Conservation (phyloP, 2,888 invertebrate genomes). For the Diachrysia chrysitis region DNA sequence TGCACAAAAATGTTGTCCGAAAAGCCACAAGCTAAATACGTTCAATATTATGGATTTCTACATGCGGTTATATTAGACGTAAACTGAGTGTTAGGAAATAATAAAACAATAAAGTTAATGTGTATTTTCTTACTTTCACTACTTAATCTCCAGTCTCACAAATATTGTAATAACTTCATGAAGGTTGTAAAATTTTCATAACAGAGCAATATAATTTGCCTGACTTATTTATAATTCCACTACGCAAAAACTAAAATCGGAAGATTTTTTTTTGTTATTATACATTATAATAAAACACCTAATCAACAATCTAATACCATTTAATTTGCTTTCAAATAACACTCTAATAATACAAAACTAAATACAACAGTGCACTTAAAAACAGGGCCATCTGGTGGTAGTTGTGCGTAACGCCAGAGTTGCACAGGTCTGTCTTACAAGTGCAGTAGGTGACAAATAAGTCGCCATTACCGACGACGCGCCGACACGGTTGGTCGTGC, state of each 20-base stretch:
- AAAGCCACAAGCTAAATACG: too few species aligned
- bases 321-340: constrained; percentile 20
- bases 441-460: constrained; percentile 93
- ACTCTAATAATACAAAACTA: constrained; percentile 39
- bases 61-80: constrained; percentile 12
- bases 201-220: background rate
- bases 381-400: constrained; percentile 64
- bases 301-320: constrained; percentile 24
- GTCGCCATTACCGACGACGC: constrained; percentile 92
- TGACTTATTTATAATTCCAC: background rate
- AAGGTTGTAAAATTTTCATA: background rate
- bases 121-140: constrained; percentile 15
- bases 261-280: too few species aligned
- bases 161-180: background rate
- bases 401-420: constrained; percentile 75
- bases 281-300: constrained; percentile 10
- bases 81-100: constrained; percentile 17
- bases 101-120: background rate
- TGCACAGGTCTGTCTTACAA: constrained; percentile 94
- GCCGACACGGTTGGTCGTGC: constrained; percentile 89
- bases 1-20: too few species aligned
- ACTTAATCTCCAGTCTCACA: background rate
- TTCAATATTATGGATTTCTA: constrained; percentile 7
- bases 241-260: too few species aligned
- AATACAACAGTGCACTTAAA: constrained; percentile 34